Base-by-base conservation (phyloP, 2,113 vertebrate species). In the Centrocercus urophasianus region DNA sequence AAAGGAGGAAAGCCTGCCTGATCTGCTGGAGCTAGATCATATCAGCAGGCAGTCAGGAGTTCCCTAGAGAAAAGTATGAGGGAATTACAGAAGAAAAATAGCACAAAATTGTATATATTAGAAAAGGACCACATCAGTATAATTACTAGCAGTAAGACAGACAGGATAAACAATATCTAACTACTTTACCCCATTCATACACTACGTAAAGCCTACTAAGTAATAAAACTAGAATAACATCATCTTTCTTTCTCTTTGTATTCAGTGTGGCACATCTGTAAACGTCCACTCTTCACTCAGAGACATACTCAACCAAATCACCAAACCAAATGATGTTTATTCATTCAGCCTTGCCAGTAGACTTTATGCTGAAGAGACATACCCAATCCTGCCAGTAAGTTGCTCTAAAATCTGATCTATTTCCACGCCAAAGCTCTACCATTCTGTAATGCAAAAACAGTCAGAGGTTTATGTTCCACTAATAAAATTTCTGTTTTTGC, bases 351-450 rank as follows among this genome's bases (percentile, higher is more conserved):
- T 93, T 61, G 95, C 91, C 87, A 95, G 78, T 1, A 92, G 76
- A 69, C 10, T 97, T 50, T 96, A 92, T 61, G 76, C 78, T 84
- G 93, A 96, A 45, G 76, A 77, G 64, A 63, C 27, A 25, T 89
- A 88, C 48, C 32, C 72, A 61, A 86, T 95, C 77, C 47, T 94
- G 14, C 80, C 63, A 7, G 96, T 97, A 71, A 97, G 97, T 96
- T 60, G 61, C 61, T 64, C 45, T 76, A 56, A 93, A 7, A 73
- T 61, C 60, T 72, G 20, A 36, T 52, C 15, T n/a, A 77, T 73
- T 81, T 54, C 13, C 43, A 42, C 42, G 6, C 79, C 54, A 76
- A 64, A 80, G 19, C 10, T 28, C 24, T 63, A 48, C 15, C n/a
- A 25, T 61, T 36, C 45, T 50, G 28, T 42, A 76, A 78, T 34